A percentile compares a stretch with the other conserved stretches of the same genome.
Evolutionary conservation across 2,888 invertebrate genomes (phyloP).

Genomic region (Heliconius hortense): DNA sequence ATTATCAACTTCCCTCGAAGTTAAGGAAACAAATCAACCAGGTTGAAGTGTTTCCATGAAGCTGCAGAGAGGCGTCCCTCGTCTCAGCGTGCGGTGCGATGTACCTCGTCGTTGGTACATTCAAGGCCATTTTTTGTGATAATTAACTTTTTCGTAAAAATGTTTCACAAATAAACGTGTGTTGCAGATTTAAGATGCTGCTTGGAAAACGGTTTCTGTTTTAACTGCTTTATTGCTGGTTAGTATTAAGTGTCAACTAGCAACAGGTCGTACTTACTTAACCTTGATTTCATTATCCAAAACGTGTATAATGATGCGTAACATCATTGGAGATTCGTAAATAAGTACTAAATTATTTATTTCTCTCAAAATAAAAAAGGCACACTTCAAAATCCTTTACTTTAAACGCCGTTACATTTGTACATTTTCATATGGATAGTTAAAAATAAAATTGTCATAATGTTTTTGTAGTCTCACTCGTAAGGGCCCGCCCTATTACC

Average conservation of each 20-base stretch:
- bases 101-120: no score
- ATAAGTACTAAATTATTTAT: not conserved
- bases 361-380: not conserved
- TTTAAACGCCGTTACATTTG: not conserved
- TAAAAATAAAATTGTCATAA: not conserved
- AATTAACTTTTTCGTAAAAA: not conserved
- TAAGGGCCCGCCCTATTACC: no score
- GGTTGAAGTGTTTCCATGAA: slow-evolving; percentile 9
- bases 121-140: no score
- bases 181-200: no score
- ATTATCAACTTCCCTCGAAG: slow-evolving; percentile 14
- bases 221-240: no score
- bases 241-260: no score
- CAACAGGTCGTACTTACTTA: no score
- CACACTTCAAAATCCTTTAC: not conserved
- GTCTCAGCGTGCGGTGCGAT: not conserved
- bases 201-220: no score
- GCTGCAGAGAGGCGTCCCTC: not conserved
- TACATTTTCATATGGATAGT: not conserved
- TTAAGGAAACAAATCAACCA: slow-evolving; percentile 22
- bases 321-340: not conserved
- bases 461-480: not conserved
- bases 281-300: no score
- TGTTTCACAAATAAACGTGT: not conserved
- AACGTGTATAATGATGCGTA: no score